Conservation (phyloP, 2,113 vertebrate species). For the Bubo scandiacus region DNA sequence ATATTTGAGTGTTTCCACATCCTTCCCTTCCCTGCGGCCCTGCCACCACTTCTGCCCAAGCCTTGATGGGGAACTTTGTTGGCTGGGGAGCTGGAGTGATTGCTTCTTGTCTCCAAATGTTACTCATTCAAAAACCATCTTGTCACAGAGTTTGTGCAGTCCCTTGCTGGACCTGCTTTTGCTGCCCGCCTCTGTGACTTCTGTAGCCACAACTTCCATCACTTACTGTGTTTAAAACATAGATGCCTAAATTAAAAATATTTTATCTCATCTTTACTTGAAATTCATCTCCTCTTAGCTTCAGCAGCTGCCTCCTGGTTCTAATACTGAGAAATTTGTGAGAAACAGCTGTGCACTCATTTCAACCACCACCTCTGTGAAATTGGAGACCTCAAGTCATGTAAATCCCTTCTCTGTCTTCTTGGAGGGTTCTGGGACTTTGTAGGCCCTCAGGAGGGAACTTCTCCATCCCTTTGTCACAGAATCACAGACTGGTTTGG, state of each 20-base stretch:
- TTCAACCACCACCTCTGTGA: neutral
- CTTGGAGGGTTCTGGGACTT: neutral
- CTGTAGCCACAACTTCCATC: neutral
- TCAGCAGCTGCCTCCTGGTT: neutral
- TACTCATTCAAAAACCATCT: accelerated
- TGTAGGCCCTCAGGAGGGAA: neutral
- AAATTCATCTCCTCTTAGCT: neutral
- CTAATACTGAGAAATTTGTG: neutral
- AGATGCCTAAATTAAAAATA: neutral
- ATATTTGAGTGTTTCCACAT: no score
- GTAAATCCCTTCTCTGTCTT: neutral
- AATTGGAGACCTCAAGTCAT: neutral
- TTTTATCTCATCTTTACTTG: neutral
- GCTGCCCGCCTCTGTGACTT: accelerated
- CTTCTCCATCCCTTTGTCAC: neutral
- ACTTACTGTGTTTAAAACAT: accelerated
- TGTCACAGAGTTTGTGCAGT: neutral
- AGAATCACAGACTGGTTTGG: neutral
- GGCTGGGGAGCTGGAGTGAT: neutral
- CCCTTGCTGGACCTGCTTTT: neutral
- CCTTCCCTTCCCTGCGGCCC: neutral
- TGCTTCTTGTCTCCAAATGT: neutral
- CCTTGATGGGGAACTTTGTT: accelerated
- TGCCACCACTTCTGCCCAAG: neutral
- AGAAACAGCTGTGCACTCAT: neutral